Evolutionary conservation across 92 coral and sea anemone genomes (phyloP), one percentile per base, ranked within the genome.

Genomic region (Porites lobata): DNA sequence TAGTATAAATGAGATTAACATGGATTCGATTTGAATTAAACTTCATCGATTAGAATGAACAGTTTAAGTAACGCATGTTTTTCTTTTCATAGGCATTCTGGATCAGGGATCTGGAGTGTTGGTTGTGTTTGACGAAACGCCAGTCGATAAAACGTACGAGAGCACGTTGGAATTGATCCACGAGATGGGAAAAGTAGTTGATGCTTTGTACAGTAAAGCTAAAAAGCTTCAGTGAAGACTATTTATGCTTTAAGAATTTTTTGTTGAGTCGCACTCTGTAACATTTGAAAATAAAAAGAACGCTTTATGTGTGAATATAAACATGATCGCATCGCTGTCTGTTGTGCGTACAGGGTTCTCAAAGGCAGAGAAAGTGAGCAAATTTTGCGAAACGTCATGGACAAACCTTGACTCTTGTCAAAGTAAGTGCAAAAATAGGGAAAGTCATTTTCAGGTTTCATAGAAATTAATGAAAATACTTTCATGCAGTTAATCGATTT

Each of bases 41-140:
- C 32, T 29, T 38, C 0, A 38, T 38, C 5, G 47, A 3, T 38
- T 4, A 38, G 47, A 38, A 38, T 38, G 47, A 38, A 38, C 51
- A 71, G 77, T 18, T 9, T 50, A 50, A 47, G 12, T 1, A 4
- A 7, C 29, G 67, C 38, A 18, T 10, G 56, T 54, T 56, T 75
- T 18, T 26, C 62, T 7, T 24, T 32, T 59, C 22, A 54, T 79
- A 96, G 99, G 99, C 6, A 97, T 97, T 76, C 91, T 96, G 58
- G 99, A 96, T 87, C 99, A 96, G 92, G 99, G 99, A 20, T 91
- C 99, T 17, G 99, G 99, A 51, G 97, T 96, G 61, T 84, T 96
- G 75, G 94, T 95, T 9, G 98, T 96, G 83, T 96, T 96, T 74
- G 99, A 96, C 63, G 97, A 96, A 69, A 89, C 96, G 14, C 94